Evolutionary conservation across 2,113 vertebrate genomes (phyloP), one percentile per base, ranked within the genome.

Genomic region (Gambusia holbrooki): DNA sequence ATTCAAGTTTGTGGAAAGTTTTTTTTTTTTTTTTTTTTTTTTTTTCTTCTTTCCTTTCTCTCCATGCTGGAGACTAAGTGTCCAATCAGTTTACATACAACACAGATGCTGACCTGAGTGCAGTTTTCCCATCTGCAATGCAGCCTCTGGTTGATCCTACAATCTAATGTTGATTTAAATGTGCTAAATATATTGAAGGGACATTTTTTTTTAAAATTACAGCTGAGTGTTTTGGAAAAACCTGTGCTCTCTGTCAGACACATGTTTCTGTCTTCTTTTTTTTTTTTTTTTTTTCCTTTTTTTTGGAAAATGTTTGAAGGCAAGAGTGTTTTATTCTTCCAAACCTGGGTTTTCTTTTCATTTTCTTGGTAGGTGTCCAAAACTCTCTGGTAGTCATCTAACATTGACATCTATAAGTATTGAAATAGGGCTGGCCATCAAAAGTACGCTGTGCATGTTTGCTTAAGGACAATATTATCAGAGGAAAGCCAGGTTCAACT

Each of bases 341-440:
- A 69, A 77, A 2, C 8, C n/a, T 45, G 61, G 64, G 14, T 78
- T 87, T 74, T 73, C 58, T 69, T 70, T 65, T 69, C 6, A 82
- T 89, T 89, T 73, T 30, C 71, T 80, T 84, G 79, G 62, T 51
- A 62, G 37, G 33, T 28, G 22, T 88, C 86, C 80, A 86, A 83
- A 62, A 90, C 69, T 79, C 63, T 40, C 25, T 33, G 67, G 62
- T 83, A 65, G 72, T 69, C 40, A 67, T 84, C 66, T 45, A 32
- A 28, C 0, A 14, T 37, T 89, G 83, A 71, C 81, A 61, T 9
- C 22, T 30, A 19, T 67, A 17, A n/a, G 76, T 76, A 82, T 14
- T 78, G 83, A 81, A 77, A 84, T 60, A 40, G 84, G 76, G 25
- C 19, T 13, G 45, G 64, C 25, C n/a, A 27, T 78, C 69, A 65